Evolutionary conservation across 2,113 vertebrate genomes (phyloP), one percentile per base, ranked within the genome.

Genomic region (Panthera tigris): DNA sequence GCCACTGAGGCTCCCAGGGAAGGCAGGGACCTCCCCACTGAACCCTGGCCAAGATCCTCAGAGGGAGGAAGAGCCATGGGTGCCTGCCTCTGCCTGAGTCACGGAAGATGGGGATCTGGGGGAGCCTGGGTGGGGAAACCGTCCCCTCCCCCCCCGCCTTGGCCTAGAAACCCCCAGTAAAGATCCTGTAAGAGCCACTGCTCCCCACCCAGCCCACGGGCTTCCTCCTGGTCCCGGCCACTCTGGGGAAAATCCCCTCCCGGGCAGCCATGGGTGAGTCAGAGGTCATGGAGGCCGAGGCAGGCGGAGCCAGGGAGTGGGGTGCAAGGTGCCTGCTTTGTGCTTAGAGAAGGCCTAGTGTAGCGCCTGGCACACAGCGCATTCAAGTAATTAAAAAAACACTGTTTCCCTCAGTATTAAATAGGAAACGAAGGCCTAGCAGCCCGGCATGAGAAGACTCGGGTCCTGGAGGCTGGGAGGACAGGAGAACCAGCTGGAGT

Each of bases 311-410:
- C 48, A 3, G 48, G 31, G 31, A 52, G 76, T 4, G 41, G 25
- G 27, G 5, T 7, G 19, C 25, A 0, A 23, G 0, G 1, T 5
- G 12, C 29, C 14, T 4, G 36, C 66, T 25, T 21, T 1, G 7
- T 55, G 48, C 36, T 85, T 45, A 25, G 10, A 16, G 45, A 29
- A 80, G 39, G 48, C 33, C 55, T 36, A 15, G 21, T 27, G n/a
- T 36, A 1, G 8, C 5, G 13, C 63, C 55, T 3, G 27, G 27
- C 66, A 81, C 36, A 19, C 4, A 2, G 19, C 41, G 7, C 27
- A 9, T 1, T 86, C 10, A 4, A 25, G 9, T 45, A 31, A 74
- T 18, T 71, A 63, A 27, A 31, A 45, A 45, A 65, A 73, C 6
- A 31, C 10, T 0, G 11, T 18, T 45, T 69, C n/a, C 25, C 65